A percentile compares a stretch with the other conserved stretches of the same genome.
Conservation (phyloP, 2,113 vertebrate genomes). For the Geococcyx californianus region DNA sequence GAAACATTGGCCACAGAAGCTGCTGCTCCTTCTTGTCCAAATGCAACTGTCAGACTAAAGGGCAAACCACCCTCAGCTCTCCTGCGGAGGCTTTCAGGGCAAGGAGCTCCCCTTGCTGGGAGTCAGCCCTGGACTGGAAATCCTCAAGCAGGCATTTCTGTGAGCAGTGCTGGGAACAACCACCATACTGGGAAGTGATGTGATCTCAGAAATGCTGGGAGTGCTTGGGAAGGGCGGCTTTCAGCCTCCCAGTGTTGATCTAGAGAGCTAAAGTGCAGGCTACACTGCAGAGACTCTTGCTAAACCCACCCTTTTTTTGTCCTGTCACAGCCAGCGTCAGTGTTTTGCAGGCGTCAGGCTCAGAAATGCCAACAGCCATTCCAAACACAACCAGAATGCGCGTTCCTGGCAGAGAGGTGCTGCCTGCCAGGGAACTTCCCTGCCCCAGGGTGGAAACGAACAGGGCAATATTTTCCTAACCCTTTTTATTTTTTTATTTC, state of each 20-base stretch:
- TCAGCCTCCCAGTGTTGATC: background rate
- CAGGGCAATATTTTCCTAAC: background rate
- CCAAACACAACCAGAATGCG: background rate
- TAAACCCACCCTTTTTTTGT: background rate
- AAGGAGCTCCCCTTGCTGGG: background rate
- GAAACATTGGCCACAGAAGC: background rate
- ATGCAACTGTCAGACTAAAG: conserved; percentile 10
- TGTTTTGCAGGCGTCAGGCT: background rate
- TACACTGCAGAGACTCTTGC: background rate
- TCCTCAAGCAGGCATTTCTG: background rate
- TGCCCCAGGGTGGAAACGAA: background rate
- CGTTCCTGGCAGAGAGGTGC: background rate
- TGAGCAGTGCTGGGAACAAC: background rate
- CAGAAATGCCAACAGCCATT: background rate
- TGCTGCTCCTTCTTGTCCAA: conserved; percentile 1
- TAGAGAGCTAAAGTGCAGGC: background rate
- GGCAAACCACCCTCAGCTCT: background rate
- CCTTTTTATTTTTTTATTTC: too few species aligned
- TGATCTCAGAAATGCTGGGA: background rate
- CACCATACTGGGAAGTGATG: background rate
- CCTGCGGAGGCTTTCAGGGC: background rate
- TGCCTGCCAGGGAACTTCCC: background rate
- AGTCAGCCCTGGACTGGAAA: background rate
- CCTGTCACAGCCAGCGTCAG: background rate
- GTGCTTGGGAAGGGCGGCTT: background rate